Percentiles rank a stretch among this genome's conserved stretches.
phyloP scores from a whole-genome alignment of 2,797 vertebrate genomes.

The Salmo trutta region DNA sequence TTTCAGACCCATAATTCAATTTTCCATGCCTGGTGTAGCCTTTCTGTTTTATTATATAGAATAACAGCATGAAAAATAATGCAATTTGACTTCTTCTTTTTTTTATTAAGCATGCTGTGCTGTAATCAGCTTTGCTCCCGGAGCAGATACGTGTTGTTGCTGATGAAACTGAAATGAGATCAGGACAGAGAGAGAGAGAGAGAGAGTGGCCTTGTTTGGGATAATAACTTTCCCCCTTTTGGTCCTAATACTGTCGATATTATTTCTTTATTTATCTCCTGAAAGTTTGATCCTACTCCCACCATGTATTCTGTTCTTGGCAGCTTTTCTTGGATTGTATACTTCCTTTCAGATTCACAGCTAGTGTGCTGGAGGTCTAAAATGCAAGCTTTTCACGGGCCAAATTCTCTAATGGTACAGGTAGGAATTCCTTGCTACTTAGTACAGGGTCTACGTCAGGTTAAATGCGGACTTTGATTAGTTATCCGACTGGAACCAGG shows the following conservation, averaged over 20 bases:
- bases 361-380: neutral
- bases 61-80: neutral
- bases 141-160: neutral
- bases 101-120: neutral
- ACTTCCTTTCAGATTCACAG: neutral
- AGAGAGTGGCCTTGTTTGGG: neutral
- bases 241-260: neutral
- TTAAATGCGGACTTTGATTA: neutral
- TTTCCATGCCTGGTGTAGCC: neutral
- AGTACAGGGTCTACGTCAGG: neutral
- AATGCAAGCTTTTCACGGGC: neutral
- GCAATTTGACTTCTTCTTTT: neutral
- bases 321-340: neutral
- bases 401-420: neutral
- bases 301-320: neutral
- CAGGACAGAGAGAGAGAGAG: neutral
- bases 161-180: slow-evolving; percentile 1
- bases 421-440: neutral
- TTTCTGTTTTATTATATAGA: neutral
- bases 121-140: neutral
- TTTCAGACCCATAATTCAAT: neutral
- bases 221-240: neutral
- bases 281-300: neutral
- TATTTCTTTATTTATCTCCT: neutral
- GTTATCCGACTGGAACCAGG: neutral